Conservation (phyloP, 2,797 vertebrate species). For the Pseudochaenichthys georgianus region DNA sequence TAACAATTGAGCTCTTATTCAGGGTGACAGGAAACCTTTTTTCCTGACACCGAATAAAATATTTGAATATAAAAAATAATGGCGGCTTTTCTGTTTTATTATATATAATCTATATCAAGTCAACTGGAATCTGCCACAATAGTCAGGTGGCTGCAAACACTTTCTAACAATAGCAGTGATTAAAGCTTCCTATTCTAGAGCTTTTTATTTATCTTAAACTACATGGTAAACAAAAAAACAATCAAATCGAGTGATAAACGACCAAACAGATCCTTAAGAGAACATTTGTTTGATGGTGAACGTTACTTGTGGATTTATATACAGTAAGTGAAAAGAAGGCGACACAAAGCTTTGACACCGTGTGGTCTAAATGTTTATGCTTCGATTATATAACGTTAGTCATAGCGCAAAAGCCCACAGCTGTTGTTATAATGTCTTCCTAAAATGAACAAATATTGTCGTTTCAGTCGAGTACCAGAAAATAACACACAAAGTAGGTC, state of each 20-base stretch:
- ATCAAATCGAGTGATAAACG: not conserved
- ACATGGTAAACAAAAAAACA: not conserved
- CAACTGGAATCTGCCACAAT: not conserved
- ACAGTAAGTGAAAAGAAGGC: not conserved
- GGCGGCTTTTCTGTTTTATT: no score
- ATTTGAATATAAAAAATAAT: not conserved
- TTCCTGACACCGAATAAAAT: not conserved
- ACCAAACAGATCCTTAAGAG: not conserved
- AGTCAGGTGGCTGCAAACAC: not conserved
- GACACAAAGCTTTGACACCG: not conserved
- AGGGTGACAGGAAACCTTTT: not conserved
- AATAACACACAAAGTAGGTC: not conserved
- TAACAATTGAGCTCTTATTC: not conserved
- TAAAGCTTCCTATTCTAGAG: not conserved
- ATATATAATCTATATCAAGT: no score
- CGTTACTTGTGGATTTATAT: not conserved
- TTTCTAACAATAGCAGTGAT: not conserved
- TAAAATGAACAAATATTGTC: not conserved
- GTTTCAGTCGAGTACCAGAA: conserved; percentile 11
- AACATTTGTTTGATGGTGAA: conserved; percentile 6
- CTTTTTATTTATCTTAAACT: not conserved
- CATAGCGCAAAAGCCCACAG: no score
- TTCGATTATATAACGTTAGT: not conserved
- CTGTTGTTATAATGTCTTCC: not conserved
- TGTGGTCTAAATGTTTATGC: fast-evolving